Percentiles rank a stretch among this genome's conserved stretches.
phyloP scores from a whole-genome alignment of 1,140 invertebrate species.

The Drosophila ogumai region DNA sequence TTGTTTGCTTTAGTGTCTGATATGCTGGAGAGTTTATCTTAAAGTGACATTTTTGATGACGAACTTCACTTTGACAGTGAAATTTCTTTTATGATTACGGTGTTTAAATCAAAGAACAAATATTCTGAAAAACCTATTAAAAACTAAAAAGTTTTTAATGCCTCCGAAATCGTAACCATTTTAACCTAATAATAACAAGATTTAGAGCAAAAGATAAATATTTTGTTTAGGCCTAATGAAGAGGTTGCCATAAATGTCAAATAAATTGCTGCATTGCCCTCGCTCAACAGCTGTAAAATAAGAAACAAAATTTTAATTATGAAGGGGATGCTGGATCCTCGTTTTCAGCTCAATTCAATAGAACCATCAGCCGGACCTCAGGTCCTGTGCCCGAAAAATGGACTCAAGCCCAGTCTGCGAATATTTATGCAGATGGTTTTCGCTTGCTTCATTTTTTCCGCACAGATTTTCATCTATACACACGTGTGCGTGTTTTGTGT shows the following conservation, averaged over 20 bases:
- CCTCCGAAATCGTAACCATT: neutral
- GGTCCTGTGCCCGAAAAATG: slow-evolving; percentile 1
- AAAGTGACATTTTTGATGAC: neutral
- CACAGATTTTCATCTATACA: slow-evolving; percentile 20
- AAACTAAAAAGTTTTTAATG: neutral
- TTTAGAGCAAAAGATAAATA: slow-evolving; percentile 10
- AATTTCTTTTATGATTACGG: too few relatives aligned
- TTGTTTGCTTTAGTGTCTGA: neutral
- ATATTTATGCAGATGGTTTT: slow-evolving; percentile 74
- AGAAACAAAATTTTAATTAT: neutral
- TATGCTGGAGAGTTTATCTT: neutral
- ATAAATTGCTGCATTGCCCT: slow-evolving; percentile 6
- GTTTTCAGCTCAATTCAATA: slow-evolving; percentile 2
- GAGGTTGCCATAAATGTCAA: slow-evolving; percentile 32
- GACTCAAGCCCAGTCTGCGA: slow-evolving; percentile 17
- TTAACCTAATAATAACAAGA: neutral
- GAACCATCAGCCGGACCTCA: slow-evolving; percentile 31
- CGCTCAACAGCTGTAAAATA: slow-evolving; percentile 35
- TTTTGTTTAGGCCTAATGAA: slow-evolving; percentile 34
- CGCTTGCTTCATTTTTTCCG: slow-evolving; percentile 23
- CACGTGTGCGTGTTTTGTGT: slow-evolving; percentile 31
- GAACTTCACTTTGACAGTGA: neutral
- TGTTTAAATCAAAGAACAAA: too few relatives aligned
- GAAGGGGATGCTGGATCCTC: slow-evolving; percentile 1
- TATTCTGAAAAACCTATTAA: neutral